phyloP scores from a whole-genome alignment of 2,113 vertebrate genomes.

The Philantomba maxwellii region DNA sequence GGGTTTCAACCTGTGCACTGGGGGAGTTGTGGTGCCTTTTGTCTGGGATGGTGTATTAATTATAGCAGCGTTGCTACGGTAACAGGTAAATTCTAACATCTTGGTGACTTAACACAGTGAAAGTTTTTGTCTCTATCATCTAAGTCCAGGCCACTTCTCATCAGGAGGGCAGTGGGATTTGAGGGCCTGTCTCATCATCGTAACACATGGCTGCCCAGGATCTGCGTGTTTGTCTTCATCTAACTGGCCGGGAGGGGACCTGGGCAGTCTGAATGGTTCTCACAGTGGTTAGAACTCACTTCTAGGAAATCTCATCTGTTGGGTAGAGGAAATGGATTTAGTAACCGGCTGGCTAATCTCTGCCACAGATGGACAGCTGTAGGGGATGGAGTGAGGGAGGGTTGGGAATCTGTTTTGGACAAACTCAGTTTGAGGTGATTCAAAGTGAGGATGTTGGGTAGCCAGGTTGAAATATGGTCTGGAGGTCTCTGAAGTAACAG shows the following conservation, averaged over 20 bases:
- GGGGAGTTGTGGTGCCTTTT: neutral
- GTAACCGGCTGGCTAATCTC: neutral
- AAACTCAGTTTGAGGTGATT: neutral
- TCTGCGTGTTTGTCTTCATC: neutral
- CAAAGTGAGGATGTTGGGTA: neutral
- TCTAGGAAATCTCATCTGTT: neutral
- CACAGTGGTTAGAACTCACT: neutral
- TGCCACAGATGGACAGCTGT: neutral
- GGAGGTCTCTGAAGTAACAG: neutral
- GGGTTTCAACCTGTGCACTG: neutral
- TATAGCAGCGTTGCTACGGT: neutral
- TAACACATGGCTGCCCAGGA: neutral
- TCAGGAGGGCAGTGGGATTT: neutral
- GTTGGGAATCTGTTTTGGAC: neutral
- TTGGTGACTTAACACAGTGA: neutral
- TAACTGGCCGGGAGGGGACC: neutral
- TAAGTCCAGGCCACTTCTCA: neutral
- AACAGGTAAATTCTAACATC: neutral
- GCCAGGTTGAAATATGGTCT: neutral
- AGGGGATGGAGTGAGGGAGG: neutral
- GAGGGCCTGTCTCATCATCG: neutral
- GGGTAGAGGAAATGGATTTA: neutral
- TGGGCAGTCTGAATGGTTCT: neutral
- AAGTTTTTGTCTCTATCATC: neutral
- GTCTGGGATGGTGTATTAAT: neutral